Conservation (phyloP, 2,113 vertebrate genomes). For the Helogale parvula region DNA sequence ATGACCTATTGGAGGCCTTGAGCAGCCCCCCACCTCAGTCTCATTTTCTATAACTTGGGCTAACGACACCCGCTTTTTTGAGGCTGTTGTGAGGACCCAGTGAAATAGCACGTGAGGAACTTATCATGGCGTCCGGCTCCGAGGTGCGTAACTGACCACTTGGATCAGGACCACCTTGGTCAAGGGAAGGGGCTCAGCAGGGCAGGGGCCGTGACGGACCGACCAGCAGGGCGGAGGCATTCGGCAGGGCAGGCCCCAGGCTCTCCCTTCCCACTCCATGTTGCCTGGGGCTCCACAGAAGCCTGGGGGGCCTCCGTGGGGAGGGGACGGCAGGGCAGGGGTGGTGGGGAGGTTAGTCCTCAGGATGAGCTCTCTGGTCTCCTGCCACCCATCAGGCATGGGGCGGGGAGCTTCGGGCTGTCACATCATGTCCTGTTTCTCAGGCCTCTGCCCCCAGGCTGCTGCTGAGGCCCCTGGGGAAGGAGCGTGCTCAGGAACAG, state of each 20-base stretch:
- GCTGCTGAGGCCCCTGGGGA: background rate
- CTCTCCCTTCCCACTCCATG: background rate
- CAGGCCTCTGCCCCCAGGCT: background rate
- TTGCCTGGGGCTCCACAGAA: too few species aligned
- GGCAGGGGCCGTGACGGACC: background rate
- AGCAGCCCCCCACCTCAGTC: background rate
- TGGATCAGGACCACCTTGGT: fast-evolving
- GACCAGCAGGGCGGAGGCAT: background rate
- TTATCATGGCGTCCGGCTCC: background rate
- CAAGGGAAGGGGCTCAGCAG: background rate
- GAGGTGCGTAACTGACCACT: too few species aligned
- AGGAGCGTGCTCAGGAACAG: background rate
- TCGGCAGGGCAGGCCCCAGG: background rate
- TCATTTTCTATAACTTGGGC: background rate
- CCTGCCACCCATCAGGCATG: too few species aligned
- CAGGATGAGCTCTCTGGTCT: background rate
- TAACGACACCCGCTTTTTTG: fast-evolving
- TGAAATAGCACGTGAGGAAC: background rate
- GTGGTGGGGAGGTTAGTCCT: background rate
- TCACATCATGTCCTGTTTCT: background rate
- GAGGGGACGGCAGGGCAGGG: too few species aligned
- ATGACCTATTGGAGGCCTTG: background rate
- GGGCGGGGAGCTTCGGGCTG: background rate
- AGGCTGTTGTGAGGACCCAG: background rate
- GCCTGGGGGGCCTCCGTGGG: background rate